A percentile compares a stretch with the other conserved stretches of the same genome.
Conservation (phyloP, 2,888 invertebrate genomes). For the Nineta flava region DNA sequence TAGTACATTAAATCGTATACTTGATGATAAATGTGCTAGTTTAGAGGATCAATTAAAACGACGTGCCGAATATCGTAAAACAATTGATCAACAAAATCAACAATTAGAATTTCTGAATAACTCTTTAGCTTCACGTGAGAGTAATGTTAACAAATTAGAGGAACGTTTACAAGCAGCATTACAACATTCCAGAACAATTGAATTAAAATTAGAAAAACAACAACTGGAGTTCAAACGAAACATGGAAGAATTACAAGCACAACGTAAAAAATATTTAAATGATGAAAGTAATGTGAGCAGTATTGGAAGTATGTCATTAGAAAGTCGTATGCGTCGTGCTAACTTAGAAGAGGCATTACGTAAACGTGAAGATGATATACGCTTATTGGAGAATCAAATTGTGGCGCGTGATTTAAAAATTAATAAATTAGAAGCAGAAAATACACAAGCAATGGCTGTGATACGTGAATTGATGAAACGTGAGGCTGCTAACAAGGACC, state of each 20-base stretch:
- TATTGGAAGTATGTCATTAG: too few species aligned
- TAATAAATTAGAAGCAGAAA: slow-evolving; percentile 15
- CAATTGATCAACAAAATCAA: neutral
- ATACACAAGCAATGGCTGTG: neutral
- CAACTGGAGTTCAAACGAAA: neutral
- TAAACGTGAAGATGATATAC: slow-evolving; percentile 11
- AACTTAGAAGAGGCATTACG: neutral
- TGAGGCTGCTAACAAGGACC: neutral
- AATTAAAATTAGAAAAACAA: neutral
- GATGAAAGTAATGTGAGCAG: neutral
- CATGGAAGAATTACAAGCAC: neutral
- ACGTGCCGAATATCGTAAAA: neutral
- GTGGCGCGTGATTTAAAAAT: slow-evolving; percentile 18
- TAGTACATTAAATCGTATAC: slow-evolving; percentile 4
- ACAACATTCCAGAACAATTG: neutral
- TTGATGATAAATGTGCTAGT: slow-evolving; percentile 12
- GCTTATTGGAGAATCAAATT: slow-evolving; percentile 21
- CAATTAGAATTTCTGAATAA: neutral
- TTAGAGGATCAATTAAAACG: slow-evolving; percentile 11
- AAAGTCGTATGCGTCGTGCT: neutral
- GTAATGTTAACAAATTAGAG: neutral
- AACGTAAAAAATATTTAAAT: neutral
- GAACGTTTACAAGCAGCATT: neutral
- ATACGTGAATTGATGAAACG: slow-evolving; percentile 1
- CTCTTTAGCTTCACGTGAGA: neutral